Base-by-base conservation (phyloP, 2,888 invertebrate species). In the Galeopsomyia nigrocyanea region DNA sequence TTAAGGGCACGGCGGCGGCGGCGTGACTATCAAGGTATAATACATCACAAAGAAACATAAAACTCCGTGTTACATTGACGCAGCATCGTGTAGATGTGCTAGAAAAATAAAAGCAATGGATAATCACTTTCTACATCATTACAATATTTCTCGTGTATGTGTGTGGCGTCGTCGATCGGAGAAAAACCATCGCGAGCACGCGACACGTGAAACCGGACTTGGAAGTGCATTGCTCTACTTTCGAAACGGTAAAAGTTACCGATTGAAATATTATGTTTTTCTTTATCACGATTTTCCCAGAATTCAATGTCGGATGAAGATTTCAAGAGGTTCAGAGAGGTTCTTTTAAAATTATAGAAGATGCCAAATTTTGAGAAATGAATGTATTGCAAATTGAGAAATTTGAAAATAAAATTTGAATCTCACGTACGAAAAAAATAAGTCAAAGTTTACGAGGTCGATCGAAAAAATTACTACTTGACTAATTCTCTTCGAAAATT, bases 141-240 rank as follows among this genome's bases (percentile, higher is more conserved):
- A 65, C n/a, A 63, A 63, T 72, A 68, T 63, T 7, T 21, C 17
- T 17, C 51, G 31, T 31, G 31, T 31, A 31, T 31, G 7, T 17
- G 10, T 22, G 10, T 55, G 0, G 26, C 51, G 16, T 26, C 17
- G 68, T 60, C 17, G 68, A 60, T 73, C 56, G 19, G n/a, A 46
- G 39, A 53, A 68, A 74, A 71, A 66, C 31, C 17, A 9, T 2
- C 26, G 26, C 26, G 3, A n/a, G 26, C 39, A 7, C 39, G n/a
- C 56, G 66, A 55, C 49, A 67, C 50, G 56, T 62, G 66, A 71
- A 71, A 71, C 70, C 70, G 70, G 74, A 74, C 55, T 64, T 31
- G n/a, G 39, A 71, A 71, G 68, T 65, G 51, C 71, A 71, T 68
- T 57, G 68, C 56, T 74, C 74, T 49, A 71, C 74, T 74, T 74